phyloP scores from a whole-genome alignment of 2,888 invertebrate species.

The Tanytarsus gracilentus region DNA sequence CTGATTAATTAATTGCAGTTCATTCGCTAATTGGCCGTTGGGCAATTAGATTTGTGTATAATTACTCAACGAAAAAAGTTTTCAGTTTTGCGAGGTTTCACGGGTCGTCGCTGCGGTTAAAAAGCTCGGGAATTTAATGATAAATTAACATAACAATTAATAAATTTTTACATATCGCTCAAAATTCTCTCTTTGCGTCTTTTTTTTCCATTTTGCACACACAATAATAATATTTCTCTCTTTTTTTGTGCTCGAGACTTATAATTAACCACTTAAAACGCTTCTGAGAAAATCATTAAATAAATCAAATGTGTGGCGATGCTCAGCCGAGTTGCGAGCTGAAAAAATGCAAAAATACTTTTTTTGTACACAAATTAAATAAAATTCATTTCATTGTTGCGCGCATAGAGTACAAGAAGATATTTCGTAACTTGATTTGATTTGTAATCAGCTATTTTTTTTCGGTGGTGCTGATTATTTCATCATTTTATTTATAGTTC shows the following conservation, averaged over 20 bases:
- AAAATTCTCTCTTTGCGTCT: neutral
- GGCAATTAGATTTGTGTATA: neutral
- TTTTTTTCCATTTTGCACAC: neutral
- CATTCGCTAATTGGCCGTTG: neutral
- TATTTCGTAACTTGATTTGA: no score
- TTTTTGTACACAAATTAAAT: neutral
- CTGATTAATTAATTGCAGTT: no score
- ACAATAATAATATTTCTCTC: no score
- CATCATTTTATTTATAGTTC: no score
- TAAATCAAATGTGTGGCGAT: conserved; percentile 1
- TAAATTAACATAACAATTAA: conserved; percentile 24
- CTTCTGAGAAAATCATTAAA: conserved; percentile 18
- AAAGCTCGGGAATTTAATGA: neutral
- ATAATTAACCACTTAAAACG: conserved; percentile 23
- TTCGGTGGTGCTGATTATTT: no score
- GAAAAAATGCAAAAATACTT: conserved; percentile 2
- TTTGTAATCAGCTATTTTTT: no score
- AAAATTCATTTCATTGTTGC: no score
- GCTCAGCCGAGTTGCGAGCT: neutral
- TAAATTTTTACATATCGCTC: conserved; percentile 21
- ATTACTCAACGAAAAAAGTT: no score
- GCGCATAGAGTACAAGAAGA: no score
- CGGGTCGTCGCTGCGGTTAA: neutral
- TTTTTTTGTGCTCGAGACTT: no score
- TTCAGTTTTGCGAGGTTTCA: neutral